A percentile compares a stretch with the other conserved stretches of the same genome.
These are phyloP conservation scores for Ascidia mentula DNA, from an alignment of 23 tunicate genomes.

Conservation along the genomic window DNA sequence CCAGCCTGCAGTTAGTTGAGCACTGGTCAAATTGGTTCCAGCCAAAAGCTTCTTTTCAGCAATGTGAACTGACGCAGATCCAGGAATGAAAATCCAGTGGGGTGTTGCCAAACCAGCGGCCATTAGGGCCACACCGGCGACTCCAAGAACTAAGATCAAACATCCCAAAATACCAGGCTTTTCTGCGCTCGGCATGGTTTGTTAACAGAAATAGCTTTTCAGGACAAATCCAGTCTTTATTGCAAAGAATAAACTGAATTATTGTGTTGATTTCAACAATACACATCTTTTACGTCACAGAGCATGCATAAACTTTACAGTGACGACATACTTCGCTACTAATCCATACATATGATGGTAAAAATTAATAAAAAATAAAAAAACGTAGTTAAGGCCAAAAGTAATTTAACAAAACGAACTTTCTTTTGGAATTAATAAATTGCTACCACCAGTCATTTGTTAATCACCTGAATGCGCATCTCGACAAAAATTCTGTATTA, in stretches of 20 bases:
- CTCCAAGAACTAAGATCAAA: not conserved
- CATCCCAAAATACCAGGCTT: constrained; percentile 22
- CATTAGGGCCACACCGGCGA: not conserved
- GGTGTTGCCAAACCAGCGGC: constrained; percentile 3
- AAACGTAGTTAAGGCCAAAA: too few species aligned
- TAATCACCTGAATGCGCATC: too few species aligned
- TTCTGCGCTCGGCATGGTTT: constrained; percentile 10
- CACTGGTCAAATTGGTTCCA: not conserved
- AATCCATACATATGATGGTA: too few species aligned
- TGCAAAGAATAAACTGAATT: not conserved
- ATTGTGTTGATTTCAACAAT: not conserved
- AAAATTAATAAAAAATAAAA: too few species aligned
- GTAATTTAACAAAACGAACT: too few species aligned
- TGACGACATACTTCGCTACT: too few species aligned
- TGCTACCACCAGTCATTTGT: too few species aligned
- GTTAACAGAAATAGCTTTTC: not conserved
- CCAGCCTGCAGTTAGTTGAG: not conserved
- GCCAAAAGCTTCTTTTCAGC: not conserved
- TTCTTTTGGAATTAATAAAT: too few species aligned
- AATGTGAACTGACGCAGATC: not conserved
- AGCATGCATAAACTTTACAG: too few species aligned
- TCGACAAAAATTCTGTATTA: too few species aligned
- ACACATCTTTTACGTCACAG: not conserved
- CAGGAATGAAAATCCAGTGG: constrained; percentile 20
- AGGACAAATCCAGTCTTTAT: not conserved